Conservation (phyloP, 1,140 invertebrate genomes). For the Latrodectus geometricus region DNA sequence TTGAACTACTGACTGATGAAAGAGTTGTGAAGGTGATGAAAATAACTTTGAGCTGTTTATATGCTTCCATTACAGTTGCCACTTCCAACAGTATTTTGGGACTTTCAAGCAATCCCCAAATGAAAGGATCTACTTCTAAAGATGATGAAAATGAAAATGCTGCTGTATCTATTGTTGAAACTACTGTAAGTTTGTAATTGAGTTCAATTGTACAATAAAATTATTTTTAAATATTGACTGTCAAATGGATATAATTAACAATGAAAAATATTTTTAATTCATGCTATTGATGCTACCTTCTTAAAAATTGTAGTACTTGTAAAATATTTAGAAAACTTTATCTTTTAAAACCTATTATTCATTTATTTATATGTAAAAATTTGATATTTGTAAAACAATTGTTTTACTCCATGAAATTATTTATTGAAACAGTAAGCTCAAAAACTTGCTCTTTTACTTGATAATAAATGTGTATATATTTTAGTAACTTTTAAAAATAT, state of each 20-base stretch:
- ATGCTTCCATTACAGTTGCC: conserved; percentile 80
- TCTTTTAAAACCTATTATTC: background rate
- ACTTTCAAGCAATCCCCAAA: conserved; percentile 75
- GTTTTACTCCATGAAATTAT: too few species aligned
- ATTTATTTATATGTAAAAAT: too few species aligned
- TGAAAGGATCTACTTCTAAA: conserved; percentile 72
- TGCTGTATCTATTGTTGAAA: conserved; percentile 69
- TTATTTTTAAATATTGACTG: too few species aligned
- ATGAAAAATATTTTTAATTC: too few species aligned
- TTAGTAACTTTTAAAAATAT: too few species aligned
- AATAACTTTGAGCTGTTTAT: conserved; percentile 83
- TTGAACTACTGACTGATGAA: conserved; percentile 85
- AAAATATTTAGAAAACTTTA: background rate
- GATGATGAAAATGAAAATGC: conserved; percentile 70
- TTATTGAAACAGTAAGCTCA: too few species aligned
- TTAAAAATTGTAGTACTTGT: background rate
- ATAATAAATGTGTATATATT: too few species aligned
- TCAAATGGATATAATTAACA: too few species aligned
- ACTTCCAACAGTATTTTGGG: conserved; percentile 77
- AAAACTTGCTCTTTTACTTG: too few species aligned
- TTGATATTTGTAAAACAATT: too few species aligned
- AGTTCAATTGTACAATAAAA: too few species aligned
- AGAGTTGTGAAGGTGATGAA: conserved; percentile 83
- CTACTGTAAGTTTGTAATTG: conserved; percentile 67
- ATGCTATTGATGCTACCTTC: too few species aligned